phyloP scores from a whole-genome alignment of 2,113 vertebrate genomes.

The Oreotrochilus melanogaster region DNA sequence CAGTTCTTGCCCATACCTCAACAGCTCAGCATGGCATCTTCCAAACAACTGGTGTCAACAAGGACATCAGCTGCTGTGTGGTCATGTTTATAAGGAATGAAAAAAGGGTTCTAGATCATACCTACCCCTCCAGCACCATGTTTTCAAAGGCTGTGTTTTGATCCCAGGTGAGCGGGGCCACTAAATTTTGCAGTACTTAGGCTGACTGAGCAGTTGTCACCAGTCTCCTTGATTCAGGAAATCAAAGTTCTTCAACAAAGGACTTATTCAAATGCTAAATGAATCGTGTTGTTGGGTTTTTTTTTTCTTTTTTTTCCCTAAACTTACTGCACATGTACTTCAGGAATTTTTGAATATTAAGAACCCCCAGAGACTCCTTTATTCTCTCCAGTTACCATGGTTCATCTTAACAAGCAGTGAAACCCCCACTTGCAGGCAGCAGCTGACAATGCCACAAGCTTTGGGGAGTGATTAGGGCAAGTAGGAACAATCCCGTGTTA shows the following conservation, averaged over 20 bases:
- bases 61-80: fast-evolving
- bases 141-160: neutral
- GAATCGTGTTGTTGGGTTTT: neutral
- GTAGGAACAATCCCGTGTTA: neutral
- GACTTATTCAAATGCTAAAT: constrained; percentile 4
- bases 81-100: neutral
- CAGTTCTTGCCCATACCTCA: neutral
- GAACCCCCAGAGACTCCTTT: constrained; percentile 7
- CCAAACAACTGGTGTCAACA: neutral
- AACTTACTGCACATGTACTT: neutral
- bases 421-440: neutral
- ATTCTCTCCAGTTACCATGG: constrained; percentile 22
- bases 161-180: neutral
- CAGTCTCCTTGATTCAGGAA: neutral
- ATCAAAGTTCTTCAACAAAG: neutral
- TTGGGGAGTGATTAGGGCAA: neutral
- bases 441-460: neutral
- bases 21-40: neutral
- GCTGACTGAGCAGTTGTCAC: neutral
- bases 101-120: neutral
- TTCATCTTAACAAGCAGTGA: neutral
- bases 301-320: neutral
- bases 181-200: neutral
- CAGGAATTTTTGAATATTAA: constrained; percentile 28
- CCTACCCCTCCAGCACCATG: neutral